A percentile compares a stretch with the other conserved stretches of the same genome.
Conservation (phyloP, 1,140 invertebrate species). For the Pectinophora gossypiella region DNA sequence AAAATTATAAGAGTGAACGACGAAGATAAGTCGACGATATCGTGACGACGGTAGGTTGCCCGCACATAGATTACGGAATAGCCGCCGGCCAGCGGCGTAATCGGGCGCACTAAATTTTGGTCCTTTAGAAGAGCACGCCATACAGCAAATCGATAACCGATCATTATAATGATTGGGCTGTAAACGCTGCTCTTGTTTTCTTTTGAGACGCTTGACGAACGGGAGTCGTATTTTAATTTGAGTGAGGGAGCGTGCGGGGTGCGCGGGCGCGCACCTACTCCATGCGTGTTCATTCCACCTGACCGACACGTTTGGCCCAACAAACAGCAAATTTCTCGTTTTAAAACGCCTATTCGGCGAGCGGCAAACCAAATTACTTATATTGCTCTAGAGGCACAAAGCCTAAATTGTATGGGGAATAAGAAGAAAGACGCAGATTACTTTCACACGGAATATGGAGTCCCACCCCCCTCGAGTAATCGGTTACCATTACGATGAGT, state of each 20-base stretch:
- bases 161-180: conserved; percentile 70
- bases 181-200: conserved; percentile 49
- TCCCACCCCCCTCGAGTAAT: background rate
- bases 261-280: conserved; percentile 6
- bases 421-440: background rate
- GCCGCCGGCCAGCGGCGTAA: conserved; percentile 49
- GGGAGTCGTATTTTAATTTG: conserved; percentile 54
- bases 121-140: conserved; percentile 61
- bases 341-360: conserved; percentile 4
- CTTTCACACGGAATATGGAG: background rate
- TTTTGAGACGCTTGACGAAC: conserved; percentile 55
- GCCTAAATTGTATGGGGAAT: background rate
- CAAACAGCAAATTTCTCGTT: conserved; percentile 4
- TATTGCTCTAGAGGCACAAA: background rate
- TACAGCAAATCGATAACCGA: conserved; percentile 66
- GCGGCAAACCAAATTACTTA: background rate
- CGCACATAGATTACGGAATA: conserved; percentile 47
- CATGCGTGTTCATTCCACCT: conserved; percentile 15
- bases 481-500: no score
- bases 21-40: conserved; percentile 48
- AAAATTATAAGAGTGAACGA: conserved; percentile 63
- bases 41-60: conserved; percentile 54
- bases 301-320: conserved; percentile 8
- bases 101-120: conserved; percentile 53
- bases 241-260: conserved; percentile 2